phyloP scores from a whole-genome alignment of 2,113 vertebrate genomes.

The Centropus bengalensis region DNA sequence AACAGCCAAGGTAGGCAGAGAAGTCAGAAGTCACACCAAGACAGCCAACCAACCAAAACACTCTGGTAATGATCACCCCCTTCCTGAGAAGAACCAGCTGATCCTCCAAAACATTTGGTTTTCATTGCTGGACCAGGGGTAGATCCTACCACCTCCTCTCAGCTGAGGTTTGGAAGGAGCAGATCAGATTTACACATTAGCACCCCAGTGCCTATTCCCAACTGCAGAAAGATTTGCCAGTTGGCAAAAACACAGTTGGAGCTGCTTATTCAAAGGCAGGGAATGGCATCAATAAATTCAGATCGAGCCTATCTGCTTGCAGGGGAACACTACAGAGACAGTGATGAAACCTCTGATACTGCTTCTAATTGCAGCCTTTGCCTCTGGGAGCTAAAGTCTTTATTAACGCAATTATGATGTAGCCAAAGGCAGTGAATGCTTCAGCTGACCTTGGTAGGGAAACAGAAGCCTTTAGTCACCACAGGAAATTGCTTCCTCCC shows the following conservation, averaged over 20 bases:
- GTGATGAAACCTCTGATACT: background rate
- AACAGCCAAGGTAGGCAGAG: background rate
- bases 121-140: background rate
- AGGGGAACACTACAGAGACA: background rate
- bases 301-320: background rate
- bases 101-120: background rate
- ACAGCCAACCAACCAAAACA: background rate
- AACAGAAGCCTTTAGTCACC: conserved; percentile 6
- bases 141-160: background rate
- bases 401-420: conserved; percentile 51
- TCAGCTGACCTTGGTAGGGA: conserved; percentile 48
- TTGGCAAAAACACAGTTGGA: background rate
- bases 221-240: background rate
- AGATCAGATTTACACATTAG: background rate
- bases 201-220: background rate
- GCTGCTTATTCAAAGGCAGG: background rate
- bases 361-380: conserved; percentile 37
- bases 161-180: background rate
- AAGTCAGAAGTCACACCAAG: background rate
- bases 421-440: conserved; percentile 41
- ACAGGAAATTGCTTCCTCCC: background rate
- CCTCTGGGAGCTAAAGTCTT: conserved; percentile 16
- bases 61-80: accelerated
- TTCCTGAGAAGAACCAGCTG: background rate
- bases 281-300: background rate